Conservation (phyloP, 2,888 invertebrate species). For the Aporophyla nigra region DNA sequence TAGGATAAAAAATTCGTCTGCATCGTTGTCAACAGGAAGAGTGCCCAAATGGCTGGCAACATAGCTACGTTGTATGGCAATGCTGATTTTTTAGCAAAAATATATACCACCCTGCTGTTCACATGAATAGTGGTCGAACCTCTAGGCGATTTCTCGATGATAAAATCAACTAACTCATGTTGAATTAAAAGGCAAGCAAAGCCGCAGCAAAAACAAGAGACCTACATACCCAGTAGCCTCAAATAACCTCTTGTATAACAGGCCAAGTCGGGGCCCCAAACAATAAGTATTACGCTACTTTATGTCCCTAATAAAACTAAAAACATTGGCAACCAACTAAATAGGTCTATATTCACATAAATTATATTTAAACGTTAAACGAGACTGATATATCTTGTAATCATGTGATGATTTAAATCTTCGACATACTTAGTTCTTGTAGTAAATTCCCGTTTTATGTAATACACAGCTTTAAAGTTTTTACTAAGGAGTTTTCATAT, state of each 20-base stretch:
- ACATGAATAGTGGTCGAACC: too few relatives aligned
- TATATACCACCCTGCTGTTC: too few relatives aligned
- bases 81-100: too few relatives aligned
- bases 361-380: conserved; percentile 52
- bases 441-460: conserved; percentile 33
- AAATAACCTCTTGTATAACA: conserved; percentile 21
- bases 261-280: conserved; percentile 34
- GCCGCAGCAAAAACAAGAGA: background rate
- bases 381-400: conserved; percentile 35
- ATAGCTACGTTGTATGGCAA: too few relatives aligned
- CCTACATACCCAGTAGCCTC: conserved; percentile 13
- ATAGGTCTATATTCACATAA: conserved; percentile 59
- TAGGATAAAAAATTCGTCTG: too few relatives aligned
- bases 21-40: too few relatives aligned
- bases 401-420: conserved; percentile 40
- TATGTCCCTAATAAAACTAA: conserved; percentile 43
- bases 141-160: too few relatives aligned
- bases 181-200: background rate
- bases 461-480: conserved; percentile 25
- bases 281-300: conserved; percentile 52
- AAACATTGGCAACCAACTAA: conserved; percentile 55
- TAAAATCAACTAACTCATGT: too few relatives aligned
- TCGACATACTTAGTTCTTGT: conserved; percentile 32
- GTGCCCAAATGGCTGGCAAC: too few relatives aligned
- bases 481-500: conserved; percentile 22